These are phyloP conservation scores for Melitaea athalia DNA, from an alignment of 2,888 invertebrate species.

Conservation along the genomic window DNA sequence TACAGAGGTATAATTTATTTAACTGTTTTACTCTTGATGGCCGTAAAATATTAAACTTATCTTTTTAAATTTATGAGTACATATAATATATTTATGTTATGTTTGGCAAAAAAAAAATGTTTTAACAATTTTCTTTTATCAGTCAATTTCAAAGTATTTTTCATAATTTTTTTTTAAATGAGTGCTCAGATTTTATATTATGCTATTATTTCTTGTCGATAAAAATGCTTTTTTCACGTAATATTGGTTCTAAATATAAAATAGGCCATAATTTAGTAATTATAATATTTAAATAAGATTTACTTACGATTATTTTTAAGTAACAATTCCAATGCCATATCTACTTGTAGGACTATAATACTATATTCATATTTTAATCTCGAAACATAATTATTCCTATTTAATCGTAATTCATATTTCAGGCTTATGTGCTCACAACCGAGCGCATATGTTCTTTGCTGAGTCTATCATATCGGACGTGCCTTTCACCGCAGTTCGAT, in stretches of 20 bases:
- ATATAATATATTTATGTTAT: neutral
- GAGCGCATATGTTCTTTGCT: conserved; percentile 79
- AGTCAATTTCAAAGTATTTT: too few relatives aligned
- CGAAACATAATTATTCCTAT: neutral
- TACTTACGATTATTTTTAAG: neutral
- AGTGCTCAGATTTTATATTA: too few relatives aligned
- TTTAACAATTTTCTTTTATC: too few relatives aligned
- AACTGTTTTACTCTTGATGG: neutral
- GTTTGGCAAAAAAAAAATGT: too few relatives aligned
- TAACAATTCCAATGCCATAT: neutral
- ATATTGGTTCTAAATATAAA: too few relatives aligned
- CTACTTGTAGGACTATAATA: neutral
- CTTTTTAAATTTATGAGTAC: neutral
- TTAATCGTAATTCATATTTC: conserved; percentile 25
- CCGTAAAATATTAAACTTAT: neutral
- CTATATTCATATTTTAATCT: neutral
- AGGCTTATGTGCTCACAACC: conserved; percentile 80
- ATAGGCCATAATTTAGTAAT: too few relatives aligned
- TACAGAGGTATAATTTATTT: conserved; percentile 68
- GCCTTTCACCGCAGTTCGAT: conserved; percentile 75
- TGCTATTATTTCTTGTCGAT: too few relatives aligned
- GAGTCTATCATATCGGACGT: conserved; percentile 76
- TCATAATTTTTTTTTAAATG: too few relatives aligned
- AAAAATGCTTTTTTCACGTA: too few relatives aligned
- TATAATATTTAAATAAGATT: too few relatives aligned